phyloP scores from a whole-genome alignment of 2,797 vertebrate genomes.

The Eleutherodactylus coqui region DNA sequence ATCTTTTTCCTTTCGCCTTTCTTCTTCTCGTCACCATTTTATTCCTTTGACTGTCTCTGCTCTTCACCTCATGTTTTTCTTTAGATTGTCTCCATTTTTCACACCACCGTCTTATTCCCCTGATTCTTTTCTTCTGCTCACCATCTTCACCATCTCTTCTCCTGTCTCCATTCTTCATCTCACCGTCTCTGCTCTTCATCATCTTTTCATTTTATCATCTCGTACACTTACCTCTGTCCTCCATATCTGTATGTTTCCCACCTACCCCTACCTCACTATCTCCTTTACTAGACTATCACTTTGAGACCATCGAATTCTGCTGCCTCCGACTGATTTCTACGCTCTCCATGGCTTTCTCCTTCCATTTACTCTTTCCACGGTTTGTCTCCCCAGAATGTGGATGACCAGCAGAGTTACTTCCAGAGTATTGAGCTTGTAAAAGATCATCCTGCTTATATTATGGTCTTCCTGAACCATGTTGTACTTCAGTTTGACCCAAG shows the following conservation, averaged over 20 bases:
- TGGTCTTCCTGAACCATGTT: constrained; percentile 89
- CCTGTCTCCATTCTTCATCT: neutral
- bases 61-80: neutral
- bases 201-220: neutral
- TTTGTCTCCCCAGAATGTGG: constrained; percentile 72
- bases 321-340: neutral
- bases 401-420: constrained; percentile 81
- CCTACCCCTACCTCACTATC: neutral
- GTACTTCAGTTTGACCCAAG: constrained; percentile 90
- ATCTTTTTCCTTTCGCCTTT: neutral
- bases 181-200: neutral
- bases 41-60: neutral
- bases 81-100: neutral
- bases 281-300: neutral
- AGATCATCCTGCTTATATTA: constrained; percentile 81
- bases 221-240: neutral
- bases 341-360: neutral
- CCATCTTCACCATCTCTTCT: neutral
- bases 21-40: neutral
- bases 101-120: neutral
- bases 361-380: neutral
- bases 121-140: neutral
- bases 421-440: constrained; percentile 82
- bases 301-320: neutral
- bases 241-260: neutral